Evolutionary conservation across 1,140 invertebrate species (phyloP), one percentile per base, ranked within the genome.

Genomic region (Drosophila kurseongensis): DNA sequence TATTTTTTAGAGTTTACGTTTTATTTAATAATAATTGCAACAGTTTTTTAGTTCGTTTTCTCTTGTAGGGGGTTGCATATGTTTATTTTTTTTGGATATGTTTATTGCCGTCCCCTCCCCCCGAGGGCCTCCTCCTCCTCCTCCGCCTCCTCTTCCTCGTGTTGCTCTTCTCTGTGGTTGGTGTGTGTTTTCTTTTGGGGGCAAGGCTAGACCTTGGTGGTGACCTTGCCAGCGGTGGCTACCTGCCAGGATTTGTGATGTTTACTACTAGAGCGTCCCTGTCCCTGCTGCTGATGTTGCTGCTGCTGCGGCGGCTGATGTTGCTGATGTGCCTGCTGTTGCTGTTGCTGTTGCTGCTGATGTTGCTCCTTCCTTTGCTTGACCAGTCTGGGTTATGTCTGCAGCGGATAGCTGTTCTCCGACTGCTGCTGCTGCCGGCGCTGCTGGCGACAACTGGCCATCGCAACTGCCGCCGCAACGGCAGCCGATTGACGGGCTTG

Each of bases 21-120:
- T 50, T 84, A 74, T 90, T 90, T 82, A 82, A 76, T 90, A 84
- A 76, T 90, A 90, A 78, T 90, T 90, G 81, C 75, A 84, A 88
- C 71, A 83, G 65, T 56, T 71, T 32, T 76, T 58, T 63, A 42
- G 44, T 67, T 71, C 14, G 51, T 45, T 13, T 69, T 52, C 40
- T 62, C 32, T 42, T 23, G 38, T 57, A 27, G 40, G 36, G 55
- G 40, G 10, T 57, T 44, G 55, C 38, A 57, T 57, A 57, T 57
- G 55, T 69, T 36, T 29, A 23, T 23, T 45, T 54, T 60, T 78
- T 56, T 61, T 86, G 56, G 75, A 86, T 82, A 74, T 80, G 72
- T 84, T 48, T 78, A 60, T 62, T 52, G 57, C 55, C 38, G 45
- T 18, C 38, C 67, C 68, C 47, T 62, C 16, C 27, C 65, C 65